Evolutionary conservation across 2,113 vertebrate species (phyloP).

Genomic region (Onychostoma macrolepis): DNA sequence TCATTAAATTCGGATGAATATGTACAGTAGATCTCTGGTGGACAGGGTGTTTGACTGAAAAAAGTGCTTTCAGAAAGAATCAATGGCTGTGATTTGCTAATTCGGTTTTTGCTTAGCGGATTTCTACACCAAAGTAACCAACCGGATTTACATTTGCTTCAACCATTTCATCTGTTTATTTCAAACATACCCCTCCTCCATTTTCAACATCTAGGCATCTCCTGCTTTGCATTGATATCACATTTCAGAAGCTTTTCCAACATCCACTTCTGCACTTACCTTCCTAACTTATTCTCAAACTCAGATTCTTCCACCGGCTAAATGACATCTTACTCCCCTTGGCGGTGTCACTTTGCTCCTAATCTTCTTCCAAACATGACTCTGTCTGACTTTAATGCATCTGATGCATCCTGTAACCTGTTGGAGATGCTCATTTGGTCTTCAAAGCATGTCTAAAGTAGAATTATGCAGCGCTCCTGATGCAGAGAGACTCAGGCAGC

Average conservation of each 20-base stretch:
- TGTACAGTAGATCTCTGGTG: conserved; percentile 18
- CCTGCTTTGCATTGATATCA: conserved; percentile 45
- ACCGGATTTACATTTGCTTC: background rate
- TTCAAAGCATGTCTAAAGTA: conserved; percentile 66
- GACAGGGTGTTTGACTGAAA: background rate
- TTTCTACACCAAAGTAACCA: background rate
- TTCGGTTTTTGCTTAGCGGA: background rate
- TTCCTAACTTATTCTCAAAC: conserved; percentile 19
- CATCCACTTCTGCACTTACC: conserved; percentile 10
- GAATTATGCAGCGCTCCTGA: conserved; percentile 68
- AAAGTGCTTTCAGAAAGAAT: background rate
- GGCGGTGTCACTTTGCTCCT: conserved; percentile 35
- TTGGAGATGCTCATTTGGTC: conserved; percentile 64
- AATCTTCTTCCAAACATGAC: conserved; percentile 50
- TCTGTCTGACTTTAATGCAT: conserved; percentile 62
- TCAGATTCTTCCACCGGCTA: conserved; percentile 1
- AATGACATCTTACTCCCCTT: conserved; percentile 36
- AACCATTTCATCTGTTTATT: conserved; percentile 25
- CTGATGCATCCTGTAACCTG: conserved; percentile 65
- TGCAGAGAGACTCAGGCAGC: conserved; percentile 59
- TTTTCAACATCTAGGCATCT: conserved; percentile 28
- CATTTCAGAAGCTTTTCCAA: conserved; percentile 42
- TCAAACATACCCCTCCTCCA: background rate
- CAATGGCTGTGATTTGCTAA: background rate
- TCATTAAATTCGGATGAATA: conserved; percentile 4